Evolutionary conservation across 2,888 invertebrate species (phyloP), one percentile per base, ranked within the genome.

Genomic region (Polia nebulosa): DNA sequence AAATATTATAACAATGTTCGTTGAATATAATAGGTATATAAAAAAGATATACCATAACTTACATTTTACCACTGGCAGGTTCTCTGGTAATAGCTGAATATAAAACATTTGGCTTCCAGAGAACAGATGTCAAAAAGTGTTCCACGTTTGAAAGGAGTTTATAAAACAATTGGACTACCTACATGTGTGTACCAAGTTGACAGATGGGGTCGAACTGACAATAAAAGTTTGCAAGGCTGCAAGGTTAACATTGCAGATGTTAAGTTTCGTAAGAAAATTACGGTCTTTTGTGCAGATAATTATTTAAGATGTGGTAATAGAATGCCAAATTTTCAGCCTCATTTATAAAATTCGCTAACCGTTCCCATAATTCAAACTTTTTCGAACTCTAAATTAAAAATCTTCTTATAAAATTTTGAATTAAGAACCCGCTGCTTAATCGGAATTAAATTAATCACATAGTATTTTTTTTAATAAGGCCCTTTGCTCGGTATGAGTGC

Each of bases 161-260:
- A 59, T 72, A 74, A 80, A 78, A 83, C 83, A 83, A 84, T 84
- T 84, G 74, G 47, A 64, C 60, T n/a, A n/a, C 17, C 65, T 61
- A 44, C 72, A 64, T 77, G 32, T 67, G 73, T 71, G 65, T 61
- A 65, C 76, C 58, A 73, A 63, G 66, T 74, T 72, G 72, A 70
- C 83, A 83, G 83, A 85, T 83, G 83, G 81, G 74, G 70, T 73
- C 65, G 72, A 61, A 65, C 41, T 47, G 69, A 83, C 81, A 84
- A 83, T 83, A 81, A 78, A 77, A 70, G 51, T 80, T 74, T 58
- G 72, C 81, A 72, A 82, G 70, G 59, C 77, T 47, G 53, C 83
- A 81, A 84, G 83, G 83, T 76, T 72, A 62, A 58, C 45, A 45
- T 57, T 72, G 72, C 83, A 83, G 83, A 83, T 85, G 83, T 74